Evolutionary conservation across 2,888 invertebrate species (phyloP).

Genomic region (Timema podura): DNA sequence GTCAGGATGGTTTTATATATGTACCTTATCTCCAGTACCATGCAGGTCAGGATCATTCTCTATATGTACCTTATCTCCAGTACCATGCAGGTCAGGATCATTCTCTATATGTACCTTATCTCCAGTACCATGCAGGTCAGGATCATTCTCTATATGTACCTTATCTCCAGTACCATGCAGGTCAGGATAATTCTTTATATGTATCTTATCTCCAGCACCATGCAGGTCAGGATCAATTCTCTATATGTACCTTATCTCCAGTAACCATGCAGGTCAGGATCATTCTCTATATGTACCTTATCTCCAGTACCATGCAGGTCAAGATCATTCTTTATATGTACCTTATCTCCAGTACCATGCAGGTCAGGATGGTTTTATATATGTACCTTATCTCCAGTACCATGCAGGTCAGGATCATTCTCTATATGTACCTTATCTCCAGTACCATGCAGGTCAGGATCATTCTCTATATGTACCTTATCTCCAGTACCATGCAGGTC

Average conservation of each 20-base stretch:
- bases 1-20: slow-evolving; percentile 27
- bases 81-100: slow-evolving; percentile 48
- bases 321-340: too few species aligned
- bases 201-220: slow-evolving; percentile 62
- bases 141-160: too few species aligned
- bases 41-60: slow-evolving; percentile 45
- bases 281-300: slow-evolving; percentile 43
- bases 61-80: slow-evolving; percentile 59
- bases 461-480: slow-evolving; percentile 43
- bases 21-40: slow-evolving; percentile 62
- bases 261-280: slow-evolving; percentile 50
- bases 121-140: slow-evolving; percentile 58
- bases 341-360: slow-evolving; percentile 67
- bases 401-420: slow-evolving; percentile 47
- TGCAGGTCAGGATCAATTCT: slow-evolving; percentile 45
- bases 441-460: slow-evolving; percentile 50
- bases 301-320: slow-evolving; percentile 63
- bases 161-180: slow-evolving; percentile 69
- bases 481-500: slow-evolving; percentile 63
- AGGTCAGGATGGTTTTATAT: slow-evolving; percentile 37
- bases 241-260: slow-evolving; percentile 58
- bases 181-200: slow-evolving; percentile 28
- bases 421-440: slow-evolving; percentile 58
- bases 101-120: slow-evolving; percentile 50
- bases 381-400: slow-evolving; percentile 60